These are phyloP conservation scores for Sinopyrophorus schimmeli DNA, from an alignment of 2,888 invertebrate species.

Conservation along the genomic window DNA sequence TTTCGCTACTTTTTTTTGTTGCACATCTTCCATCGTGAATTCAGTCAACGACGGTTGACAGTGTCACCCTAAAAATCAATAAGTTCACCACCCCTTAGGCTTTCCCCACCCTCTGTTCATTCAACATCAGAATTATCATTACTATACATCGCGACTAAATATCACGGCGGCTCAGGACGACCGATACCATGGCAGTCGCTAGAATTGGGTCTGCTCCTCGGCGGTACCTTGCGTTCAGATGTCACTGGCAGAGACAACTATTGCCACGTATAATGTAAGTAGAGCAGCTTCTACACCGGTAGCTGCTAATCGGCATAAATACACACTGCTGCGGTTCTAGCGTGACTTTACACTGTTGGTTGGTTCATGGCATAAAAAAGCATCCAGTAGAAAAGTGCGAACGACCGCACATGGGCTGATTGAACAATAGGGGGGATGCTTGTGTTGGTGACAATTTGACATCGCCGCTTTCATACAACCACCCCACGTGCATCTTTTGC, in stretches of 20 bases:
- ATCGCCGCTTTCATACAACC: slow-evolving; percentile 19
- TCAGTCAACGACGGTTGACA: slow-evolving; percentile 63
- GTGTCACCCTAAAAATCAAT: slow-evolving; percentile 71
- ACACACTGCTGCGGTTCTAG: slow-evolving; percentile 43
- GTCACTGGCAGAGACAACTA: slow-evolving; percentile 44
- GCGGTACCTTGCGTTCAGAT: slow-evolving; percentile 39
- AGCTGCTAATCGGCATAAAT: slow-evolving; percentile 46
- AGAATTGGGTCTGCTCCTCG: slow-evolving; percentile 10
- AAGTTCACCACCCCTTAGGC: slow-evolving; percentile 60
- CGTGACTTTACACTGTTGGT: slow-evolving; percentile 47
- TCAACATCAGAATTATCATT: slow-evolving; percentile 53
- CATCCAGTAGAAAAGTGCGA: slow-evolving; percentile 50
- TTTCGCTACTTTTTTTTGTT: slow-evolving; percentile 51
- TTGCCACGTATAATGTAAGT: slow-evolving; percentile 52
- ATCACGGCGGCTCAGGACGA: slow-evolving; percentile 22
- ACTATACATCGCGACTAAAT: slow-evolving; percentile 46
- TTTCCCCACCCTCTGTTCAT: slow-evolving; percentile 55
- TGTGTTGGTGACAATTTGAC: slow-evolving; percentile 41
- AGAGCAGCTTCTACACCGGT: slow-evolving; percentile 45
- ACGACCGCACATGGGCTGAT: slow-evolving; percentile 46
- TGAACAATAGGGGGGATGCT: slow-evolving; percentile 49
- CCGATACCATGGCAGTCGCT: slow-evolving; percentile 11
- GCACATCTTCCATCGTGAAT: slow-evolving; percentile 58
- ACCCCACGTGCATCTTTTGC: slow-evolving; percentile 11
- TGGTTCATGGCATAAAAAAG: slow-evolving; percentile 50